These are phyloP conservation scores for Ophraella communa DNA, from an alignment of 2,888 invertebrate genomes.

Conservation along the genomic window DNA sequence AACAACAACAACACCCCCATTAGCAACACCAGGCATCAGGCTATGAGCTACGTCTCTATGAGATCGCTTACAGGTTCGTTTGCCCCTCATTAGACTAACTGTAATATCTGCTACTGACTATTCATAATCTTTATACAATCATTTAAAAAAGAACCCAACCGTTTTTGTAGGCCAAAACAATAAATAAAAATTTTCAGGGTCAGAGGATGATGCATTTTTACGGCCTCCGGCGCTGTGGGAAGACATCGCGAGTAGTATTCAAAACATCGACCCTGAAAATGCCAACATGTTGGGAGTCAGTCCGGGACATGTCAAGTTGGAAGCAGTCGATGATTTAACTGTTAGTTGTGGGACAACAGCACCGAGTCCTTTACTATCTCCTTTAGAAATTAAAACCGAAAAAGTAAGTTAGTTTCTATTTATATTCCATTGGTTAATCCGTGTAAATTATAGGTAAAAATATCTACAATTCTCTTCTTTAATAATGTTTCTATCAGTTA, in stretches of 20 bases:
- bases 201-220: conserved; percentile 84
- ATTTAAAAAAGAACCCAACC: too few relatives aligned
- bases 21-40: conserved; percentile 29
- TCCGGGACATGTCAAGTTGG: conserved; percentile 79
- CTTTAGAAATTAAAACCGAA: conserved; percentile 82
- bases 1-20: conserved; percentile 37
- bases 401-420: too few relatives aligned
- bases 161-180: too few relatives aligned
- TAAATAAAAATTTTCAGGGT: conserved; percentile 26
- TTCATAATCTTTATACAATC: too few relatives aligned
- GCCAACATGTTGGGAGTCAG: conserved; percentile 83
- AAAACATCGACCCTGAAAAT: conserved; percentile 89
- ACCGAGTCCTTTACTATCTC: conserved; percentile 78
- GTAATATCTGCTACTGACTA: too few relatives aligned
- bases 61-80: conserved; percentile 52
- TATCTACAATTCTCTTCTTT: too few relatives aligned
- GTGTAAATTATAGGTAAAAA: too few relatives aligned
- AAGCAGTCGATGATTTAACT: conserved; percentile 70
- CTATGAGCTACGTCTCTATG: conserved; percentile 51
- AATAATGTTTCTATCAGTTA: too few relatives aligned
- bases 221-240: conserved; percentile 86
- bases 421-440: too few relatives aligned
- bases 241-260: conserved; percentile 88
- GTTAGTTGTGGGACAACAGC: conserved; percentile 68
- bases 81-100: not conserved